Conservation (phyloP, 2,888 invertebrate species). For the Elmis aenea region DNA sequence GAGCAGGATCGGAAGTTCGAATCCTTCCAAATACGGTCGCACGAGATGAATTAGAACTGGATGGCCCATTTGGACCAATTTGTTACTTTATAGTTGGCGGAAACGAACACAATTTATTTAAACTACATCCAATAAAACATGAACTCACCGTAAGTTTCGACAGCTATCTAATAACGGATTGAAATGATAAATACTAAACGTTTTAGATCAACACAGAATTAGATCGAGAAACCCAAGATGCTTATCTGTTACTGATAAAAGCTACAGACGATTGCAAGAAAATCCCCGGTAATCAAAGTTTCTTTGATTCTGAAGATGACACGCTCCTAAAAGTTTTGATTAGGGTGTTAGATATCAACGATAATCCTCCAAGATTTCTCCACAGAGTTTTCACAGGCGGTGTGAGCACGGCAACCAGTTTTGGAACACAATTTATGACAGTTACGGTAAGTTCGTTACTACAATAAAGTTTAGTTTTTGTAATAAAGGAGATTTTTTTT, state of each 20-base stretch:
- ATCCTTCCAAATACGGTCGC: slow-evolving; percentile 78
- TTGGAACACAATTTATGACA: slow-evolving; percentile 82
- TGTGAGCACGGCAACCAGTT: slow-evolving; percentile 88
- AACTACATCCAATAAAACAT: slow-evolving; percentile 68
- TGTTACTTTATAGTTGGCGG: slow-evolving; percentile 91
- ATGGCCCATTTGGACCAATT: slow-evolving; percentile 70
- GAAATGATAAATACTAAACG: neutral
- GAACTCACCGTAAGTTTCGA: slow-evolving; percentile 59
- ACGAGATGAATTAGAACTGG: slow-evolving; percentile 79
- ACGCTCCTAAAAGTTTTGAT: slow-evolving; percentile 67
- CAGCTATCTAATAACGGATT: slow-evolving; percentile 4
- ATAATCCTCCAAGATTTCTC: slow-evolving; percentile 81
- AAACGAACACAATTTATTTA: slow-evolving; percentile 68
- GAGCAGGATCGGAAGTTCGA: slow-evolving; percentile 60
- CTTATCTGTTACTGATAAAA: slow-evolving; percentile 67
- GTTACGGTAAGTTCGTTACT: slow-evolving; percentile 58
- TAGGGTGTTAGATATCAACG: slow-evolving; percentile 79
- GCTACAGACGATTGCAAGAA: slow-evolving; percentile 79
- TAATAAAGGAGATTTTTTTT: slow-evolving; percentile 23
- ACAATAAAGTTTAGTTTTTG: slow-evolving; percentile 1
- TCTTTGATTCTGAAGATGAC: slow-evolving; percentile 57
- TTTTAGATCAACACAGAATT: slow-evolving; percentile 55
- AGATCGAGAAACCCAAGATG: slow-evolving; percentile 68
- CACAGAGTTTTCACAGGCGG: slow-evolving; percentile 86
- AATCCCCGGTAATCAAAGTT: slow-evolving; percentile 53